Conservation (phyloP, 2,113 vertebrate species). For the Tamias sibiricus region DNA sequence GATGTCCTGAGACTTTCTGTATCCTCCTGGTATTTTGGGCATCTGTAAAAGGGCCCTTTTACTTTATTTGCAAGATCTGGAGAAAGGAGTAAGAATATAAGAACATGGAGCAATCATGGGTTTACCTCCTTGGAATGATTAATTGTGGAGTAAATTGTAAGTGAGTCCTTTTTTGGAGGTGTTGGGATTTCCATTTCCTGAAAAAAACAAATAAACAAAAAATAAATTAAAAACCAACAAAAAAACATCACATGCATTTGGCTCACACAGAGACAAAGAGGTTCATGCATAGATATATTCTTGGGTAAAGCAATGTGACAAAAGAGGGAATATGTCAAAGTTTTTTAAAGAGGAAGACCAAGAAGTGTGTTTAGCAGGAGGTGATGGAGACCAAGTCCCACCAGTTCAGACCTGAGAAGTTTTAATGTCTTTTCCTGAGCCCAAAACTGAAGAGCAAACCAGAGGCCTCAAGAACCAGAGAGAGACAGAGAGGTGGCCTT, state of each 20-base stretch:
- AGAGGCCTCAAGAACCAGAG: neutral
- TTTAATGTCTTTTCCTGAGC: neutral
- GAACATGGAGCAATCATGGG: neutral
- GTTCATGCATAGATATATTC: neutral
- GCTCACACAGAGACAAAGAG: neutral
- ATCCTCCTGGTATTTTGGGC: neutral
- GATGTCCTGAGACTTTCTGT: neutral
- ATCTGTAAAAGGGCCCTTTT: neutral
- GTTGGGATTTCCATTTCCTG: neutral
- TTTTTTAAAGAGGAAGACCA: neutral
- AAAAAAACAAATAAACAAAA: too few relatives aligned
- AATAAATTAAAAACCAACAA: constrained; percentile 25
- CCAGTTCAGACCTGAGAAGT: neutral
- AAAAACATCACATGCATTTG: neutral
- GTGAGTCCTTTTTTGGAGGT: neutral
- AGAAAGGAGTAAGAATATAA: neutral
- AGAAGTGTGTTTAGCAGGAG: neutral
- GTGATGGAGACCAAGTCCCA: neutral
- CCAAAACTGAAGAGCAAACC: neutral
- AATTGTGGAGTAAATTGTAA: constrained; percentile 72
- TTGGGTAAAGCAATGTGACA: neutral
- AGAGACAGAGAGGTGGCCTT: neutral
- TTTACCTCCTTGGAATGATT: constrained; percentile 65
- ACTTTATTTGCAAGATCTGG: neutral
- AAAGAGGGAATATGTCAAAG: neutral